Evolutionary conservation across 1,140 invertebrate genomes (phyloP).

Genomic region (Bombus breviceps): DNA sequence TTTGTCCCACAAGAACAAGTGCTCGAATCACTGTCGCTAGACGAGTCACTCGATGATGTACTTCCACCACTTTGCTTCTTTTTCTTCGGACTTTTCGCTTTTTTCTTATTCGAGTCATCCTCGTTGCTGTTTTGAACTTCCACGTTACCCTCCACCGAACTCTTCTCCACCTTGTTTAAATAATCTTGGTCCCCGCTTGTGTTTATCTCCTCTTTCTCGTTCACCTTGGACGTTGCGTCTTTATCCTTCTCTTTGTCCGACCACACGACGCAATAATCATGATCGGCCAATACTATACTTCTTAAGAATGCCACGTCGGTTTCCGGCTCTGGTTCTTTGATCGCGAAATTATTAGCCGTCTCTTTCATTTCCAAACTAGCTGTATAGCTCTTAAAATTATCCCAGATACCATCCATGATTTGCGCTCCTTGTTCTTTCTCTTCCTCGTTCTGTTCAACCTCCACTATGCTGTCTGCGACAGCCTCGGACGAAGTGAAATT

Average conservation of each 20-base stretch:
- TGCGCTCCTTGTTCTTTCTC: constrained; percentile 80
- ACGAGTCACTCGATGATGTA: constrained; percentile 87
- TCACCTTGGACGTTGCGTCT: constrained; percentile 44
- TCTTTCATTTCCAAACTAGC: constrained; percentile 83
- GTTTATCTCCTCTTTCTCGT: constrained; percentile 14
- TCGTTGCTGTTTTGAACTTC: constrained; percentile 13
- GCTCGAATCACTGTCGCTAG: constrained; percentile 88
- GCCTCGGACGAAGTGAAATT: constrained; percentile 30
- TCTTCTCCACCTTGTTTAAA: constrained; percentile 27
- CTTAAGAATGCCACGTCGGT: constrained; percentile 70
- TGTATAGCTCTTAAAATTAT: constrained; percentile 90
- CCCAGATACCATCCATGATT: constrained; percentile 89
- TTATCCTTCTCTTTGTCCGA: constrained; percentile 68
- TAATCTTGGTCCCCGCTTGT: constrained; percentile 24
- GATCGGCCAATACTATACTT: constrained; percentile 80
- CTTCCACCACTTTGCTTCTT: constrained; percentile 75
- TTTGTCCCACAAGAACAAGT: constrained; percentile 91
- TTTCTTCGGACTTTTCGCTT: constrained; percentile 79
- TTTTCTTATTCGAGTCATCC: constrained; percentile 70
- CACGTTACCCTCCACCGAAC: constrained; percentile 40
- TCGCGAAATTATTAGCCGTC: constrained; percentile 29
- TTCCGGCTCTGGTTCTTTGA: constrained; percentile 56
- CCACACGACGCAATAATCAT: constrained; percentile 83
- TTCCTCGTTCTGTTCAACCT: constrained; percentile 78
- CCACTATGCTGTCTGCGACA: constrained; percentile 65